A percentile compares a stretch with the other conserved stretches of the same genome.
phyloP scores from a whole-genome alignment of 2,113 vertebrate species.

The Callipepla squamata region DNA sequence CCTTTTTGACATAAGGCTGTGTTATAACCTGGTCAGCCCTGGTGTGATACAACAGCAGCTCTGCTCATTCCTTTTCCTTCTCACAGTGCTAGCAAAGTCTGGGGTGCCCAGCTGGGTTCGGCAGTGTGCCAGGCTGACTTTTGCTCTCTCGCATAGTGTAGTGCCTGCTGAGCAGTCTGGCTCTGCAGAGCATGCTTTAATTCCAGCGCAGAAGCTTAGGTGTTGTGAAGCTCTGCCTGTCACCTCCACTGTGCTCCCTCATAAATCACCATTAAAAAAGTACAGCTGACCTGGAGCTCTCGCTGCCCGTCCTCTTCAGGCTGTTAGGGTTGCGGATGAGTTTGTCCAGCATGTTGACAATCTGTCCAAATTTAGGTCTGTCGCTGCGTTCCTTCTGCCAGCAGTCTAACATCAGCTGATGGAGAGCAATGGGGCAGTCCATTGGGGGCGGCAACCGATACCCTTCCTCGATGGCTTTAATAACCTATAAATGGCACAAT shows the following conservation, averaged over 20 bases:
- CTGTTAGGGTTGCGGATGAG: slow-evolving; percentile 98
- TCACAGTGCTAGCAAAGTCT: neutral
- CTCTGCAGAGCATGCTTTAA: neutral
- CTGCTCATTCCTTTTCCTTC: neutral
- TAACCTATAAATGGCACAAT: slow-evolving; percentile 82
- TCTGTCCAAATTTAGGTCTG: slow-evolving; percentile 96
- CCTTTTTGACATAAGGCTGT: neutral
- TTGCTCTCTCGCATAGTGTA: neutral
- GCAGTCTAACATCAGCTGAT: slow-evolving; percentile 98
- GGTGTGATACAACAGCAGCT: neutral
- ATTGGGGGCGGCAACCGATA: slow-evolving; percentile 96
- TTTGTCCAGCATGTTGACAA: slow-evolving; percentile 99
- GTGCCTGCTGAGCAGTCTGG: neutral
- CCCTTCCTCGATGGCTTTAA: slow-evolving; percentile 98
- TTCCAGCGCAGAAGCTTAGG: neutral
- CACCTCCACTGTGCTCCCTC: neutral
- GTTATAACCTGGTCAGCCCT: rapidly evolving
- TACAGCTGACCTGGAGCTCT: slow-evolving; percentile 84
- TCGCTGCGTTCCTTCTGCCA: slow-evolving; percentile 96
- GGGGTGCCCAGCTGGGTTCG: neutral
- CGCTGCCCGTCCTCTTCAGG: slow-evolving; percentile 93
- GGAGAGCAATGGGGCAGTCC: slow-evolving; percentile 96
- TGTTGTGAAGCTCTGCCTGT: neutral
- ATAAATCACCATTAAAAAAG: slow-evolving; percentile 3
- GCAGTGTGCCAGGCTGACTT: neutral